These are phyloP conservation scores for Beroe ovata DNA, from an alignment of 37 sponge, comb jelly and placozoan species.

Conservation along the genomic window DNA sequence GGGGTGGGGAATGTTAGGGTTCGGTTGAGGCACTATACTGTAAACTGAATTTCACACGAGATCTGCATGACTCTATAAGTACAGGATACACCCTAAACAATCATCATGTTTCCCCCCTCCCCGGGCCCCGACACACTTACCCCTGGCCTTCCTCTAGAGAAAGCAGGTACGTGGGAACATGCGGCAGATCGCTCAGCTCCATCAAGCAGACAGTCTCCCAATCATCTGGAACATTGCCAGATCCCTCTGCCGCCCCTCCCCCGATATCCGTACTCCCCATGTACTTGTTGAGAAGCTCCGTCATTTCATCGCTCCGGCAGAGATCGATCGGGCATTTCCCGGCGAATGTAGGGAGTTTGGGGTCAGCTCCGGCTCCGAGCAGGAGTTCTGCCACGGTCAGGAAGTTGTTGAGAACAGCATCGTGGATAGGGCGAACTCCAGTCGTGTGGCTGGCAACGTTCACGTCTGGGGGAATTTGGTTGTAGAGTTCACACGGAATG, in stretches of 20 bases:
- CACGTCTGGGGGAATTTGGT: not conserved
- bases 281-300: slow-evolving; percentile 6
- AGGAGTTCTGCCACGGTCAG: slow-evolving; percentile 11
- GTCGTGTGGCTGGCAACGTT: slow-evolving; percentile 45
- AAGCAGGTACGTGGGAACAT: not conserved
- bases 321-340: slow-evolving; percentile 17
- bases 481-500: too few species aligned
- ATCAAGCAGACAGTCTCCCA: slow-evolving; percentile 9
- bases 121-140: too few species aligned
- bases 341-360: slow-evolving; percentile 53
- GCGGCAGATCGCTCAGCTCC: slow-evolving; percentile 15
- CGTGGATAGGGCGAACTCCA: slow-evolving; percentile 37
- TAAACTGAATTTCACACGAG: too few species aligned
- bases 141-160: not conserved
- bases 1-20: too few species aligned
- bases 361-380: slow-evolving; percentile 48
- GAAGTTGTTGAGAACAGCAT: slow-evolving; percentile 14
- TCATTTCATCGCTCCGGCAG: not conserved
- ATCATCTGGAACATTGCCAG: not conserved
- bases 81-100: too few species aligned
- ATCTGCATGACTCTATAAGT: too few species aligned
- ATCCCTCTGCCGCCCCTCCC: not conserved
- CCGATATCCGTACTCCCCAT: not conserved
- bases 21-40: too few species aligned
- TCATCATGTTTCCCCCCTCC: too few species aligned